These are phyloP conservation scores for Parasteatoda tepidariorum DNA, from an alignment of 1,140 invertebrate genomes.

Conservation along the genomic window DNA sequence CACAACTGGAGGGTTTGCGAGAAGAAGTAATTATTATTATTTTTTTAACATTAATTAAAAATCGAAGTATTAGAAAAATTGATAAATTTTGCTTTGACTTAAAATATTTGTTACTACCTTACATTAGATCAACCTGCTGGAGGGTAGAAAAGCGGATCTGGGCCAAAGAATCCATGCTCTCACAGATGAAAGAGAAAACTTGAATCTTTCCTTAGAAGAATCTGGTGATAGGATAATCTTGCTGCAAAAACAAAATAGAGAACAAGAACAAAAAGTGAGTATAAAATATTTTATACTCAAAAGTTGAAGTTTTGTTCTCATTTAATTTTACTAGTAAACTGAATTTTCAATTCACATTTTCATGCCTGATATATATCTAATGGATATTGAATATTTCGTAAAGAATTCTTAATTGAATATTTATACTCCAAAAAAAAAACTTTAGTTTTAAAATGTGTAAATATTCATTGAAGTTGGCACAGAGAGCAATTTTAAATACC, in stretches of 20 bases:
- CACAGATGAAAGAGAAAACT: conserved; percentile 81
- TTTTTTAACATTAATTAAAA: too few species aligned
- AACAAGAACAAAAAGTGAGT: conserved; percentile 79
- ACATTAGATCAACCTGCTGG: conserved; percentile 80
- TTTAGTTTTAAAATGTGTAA: too few species aligned
- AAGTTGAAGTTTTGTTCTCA: too few species aligned
- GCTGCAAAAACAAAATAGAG: conserved; percentile 84
- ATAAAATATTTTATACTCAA: background rate
- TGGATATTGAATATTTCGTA: too few species aligned
- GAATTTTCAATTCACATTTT: too few species aligned
- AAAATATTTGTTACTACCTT: background rate
- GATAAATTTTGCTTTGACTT: background rate
- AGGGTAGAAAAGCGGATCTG: conserved; percentile 85
- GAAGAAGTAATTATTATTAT: conserved; percentile 76
- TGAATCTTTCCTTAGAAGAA: conserved; percentile 84
- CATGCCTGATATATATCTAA: too few species aligned
- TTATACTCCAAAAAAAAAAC: too few species aligned
- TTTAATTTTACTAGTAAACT: too few species aligned
- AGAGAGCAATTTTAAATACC: too few species aligned
- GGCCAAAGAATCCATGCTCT: conserved; percentile 78
- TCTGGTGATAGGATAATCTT: conserved; percentile 86
- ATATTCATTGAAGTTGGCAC: too few species aligned
- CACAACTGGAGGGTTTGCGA: conserved; percentile 85
- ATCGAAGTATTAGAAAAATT: conserved; percentile 11
- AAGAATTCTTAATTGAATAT: too few species aligned